These are phyloP conservation scores for Galleria mellonella DNA, from an alignment of 1,140 invertebrate species.

Conservation along the genomic window DNA sequence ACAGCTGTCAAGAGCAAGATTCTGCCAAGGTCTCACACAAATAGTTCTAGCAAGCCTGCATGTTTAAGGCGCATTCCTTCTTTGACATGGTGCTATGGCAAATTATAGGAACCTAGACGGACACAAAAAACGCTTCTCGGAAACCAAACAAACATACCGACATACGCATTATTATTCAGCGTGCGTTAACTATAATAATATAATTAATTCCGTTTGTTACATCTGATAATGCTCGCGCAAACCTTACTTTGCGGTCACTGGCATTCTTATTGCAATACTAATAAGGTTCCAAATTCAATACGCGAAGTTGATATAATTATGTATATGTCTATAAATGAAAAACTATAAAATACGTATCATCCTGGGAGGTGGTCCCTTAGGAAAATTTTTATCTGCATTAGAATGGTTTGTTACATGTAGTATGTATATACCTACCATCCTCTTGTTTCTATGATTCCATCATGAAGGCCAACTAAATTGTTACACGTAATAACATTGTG, in stretches of 20 bases:
- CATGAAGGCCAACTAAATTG: too few species aligned
- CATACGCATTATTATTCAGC: slow-evolving; percentile 38
- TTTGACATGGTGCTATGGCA: slow-evolving; percentile 25
- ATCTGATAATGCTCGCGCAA: slow-evolving; percentile 41
- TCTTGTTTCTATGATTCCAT: slow-evolving; percentile 10
- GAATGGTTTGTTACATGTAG: too few species aligned
- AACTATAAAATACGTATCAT: slow-evolving; percentile 33
- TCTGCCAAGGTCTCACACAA: too few species aligned
- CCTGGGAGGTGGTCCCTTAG: slow-evolving; percentile 52
- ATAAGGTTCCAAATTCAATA: slow-evolving; percentile 21
- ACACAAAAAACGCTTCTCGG: slow-evolving; percentile 45
- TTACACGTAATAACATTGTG: too few species aligned
- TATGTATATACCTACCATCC: slow-evolving; percentile 15
- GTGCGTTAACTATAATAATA: slow-evolving; percentile 59
- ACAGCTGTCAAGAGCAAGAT: too few species aligned
- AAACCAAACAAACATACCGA: slow-evolving; percentile 50
- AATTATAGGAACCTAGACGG: slow-evolving; percentile 16
- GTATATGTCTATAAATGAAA: slow-evolving; percentile 44
- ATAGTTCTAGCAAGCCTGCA: too few species aligned
- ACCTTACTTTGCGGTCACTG: slow-evolving; percentile 6
- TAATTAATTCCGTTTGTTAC: slow-evolving; percentile 64
- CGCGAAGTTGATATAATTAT: slow-evolving; percentile 14
- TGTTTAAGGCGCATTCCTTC: too few species aligned
- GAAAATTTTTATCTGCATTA: slow-evolving; percentile 38
- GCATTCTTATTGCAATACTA: slow-evolving; percentile 9